Conservation (phyloP, 2,888 invertebrate species). For the Agrochola circellaris region DNA sequence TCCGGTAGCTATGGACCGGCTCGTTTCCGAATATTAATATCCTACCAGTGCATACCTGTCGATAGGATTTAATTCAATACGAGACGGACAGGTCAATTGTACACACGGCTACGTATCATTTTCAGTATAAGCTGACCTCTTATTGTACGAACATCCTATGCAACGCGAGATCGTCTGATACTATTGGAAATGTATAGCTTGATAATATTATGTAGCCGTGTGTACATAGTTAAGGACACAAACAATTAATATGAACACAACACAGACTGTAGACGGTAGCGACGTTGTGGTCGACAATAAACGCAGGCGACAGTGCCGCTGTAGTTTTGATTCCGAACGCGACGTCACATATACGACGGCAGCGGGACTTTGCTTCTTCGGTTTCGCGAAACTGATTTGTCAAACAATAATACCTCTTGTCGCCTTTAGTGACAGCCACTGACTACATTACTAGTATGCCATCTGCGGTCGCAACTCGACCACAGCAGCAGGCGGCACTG, state of each 20-base stretch:
- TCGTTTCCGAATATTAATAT: constrained; percentile 24
- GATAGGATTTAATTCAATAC: constrained; percentile 12
- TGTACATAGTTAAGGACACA: background rate
- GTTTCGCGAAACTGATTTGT: background rate
- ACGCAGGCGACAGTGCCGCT: background rate
- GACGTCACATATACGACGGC: background rate
- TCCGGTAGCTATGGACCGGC: background rate
- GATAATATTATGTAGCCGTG: too few species aligned
- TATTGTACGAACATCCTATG: too few species aligned
- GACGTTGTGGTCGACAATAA: background rate
- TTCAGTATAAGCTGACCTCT: too few species aligned
- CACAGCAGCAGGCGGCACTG: background rate
- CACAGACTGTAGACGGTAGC: background rate
- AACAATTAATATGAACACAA: background rate
- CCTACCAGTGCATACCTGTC: background rate
- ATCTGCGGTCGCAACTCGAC: background rate
- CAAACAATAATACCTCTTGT: too few species aligned
- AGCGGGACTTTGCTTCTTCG: too few species aligned
- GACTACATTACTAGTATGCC: background rate
- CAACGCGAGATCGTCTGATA: too few species aligned
- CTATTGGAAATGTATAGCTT: too few species aligned
- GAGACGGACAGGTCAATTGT: background rate
- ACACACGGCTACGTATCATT: too few species aligned
- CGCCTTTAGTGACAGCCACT: background rate
- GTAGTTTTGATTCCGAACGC: background rate